Evolutionary conservation across 2,888 invertebrate species (phyloP), one percentile per base, ranked within the genome.

Genomic region (Eurois occulta): DNA sequence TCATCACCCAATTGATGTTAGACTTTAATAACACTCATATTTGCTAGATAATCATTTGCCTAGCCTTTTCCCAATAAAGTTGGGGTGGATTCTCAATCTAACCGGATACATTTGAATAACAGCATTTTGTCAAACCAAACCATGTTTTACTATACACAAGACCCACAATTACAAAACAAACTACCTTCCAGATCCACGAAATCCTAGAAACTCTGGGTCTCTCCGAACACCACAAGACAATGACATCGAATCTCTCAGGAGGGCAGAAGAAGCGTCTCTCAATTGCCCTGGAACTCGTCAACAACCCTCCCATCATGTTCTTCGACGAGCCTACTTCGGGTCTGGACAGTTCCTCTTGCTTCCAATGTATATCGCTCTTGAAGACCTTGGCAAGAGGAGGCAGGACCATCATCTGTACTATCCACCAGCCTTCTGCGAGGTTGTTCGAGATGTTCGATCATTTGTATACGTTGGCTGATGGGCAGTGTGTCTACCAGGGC

Each of bases 251-350:
- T 92, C 97, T 99, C 70, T 99, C 99, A 0, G 99, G 99, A 38
- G 99, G 99, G 2, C 99, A 99, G 94, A 98, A 99, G 95, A 99
- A 99, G 93, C 98, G 99, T 88, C 97, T 99, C 2, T 99, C 99
- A 0, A 99, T 99, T 82, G 99, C 99, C 32, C 95, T 99, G 86
- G 99, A 99, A 95, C 97, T 99, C 87, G 99, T 99, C 87, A 99
- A 99, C 96, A 99, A 99, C 95, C 99, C 99, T 18, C 99, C 99
- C 0, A 98, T 99, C 83, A 99, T 99, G 99, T 99, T 99, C 96
- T 99, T 99, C 93, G 99, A 99, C 93, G 99, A 99, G 94, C 99
- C 99, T 1, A 99, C 99, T 84, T 99, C 99, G 86, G 99, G 99
- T 7, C 95, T 99, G 92, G 99, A 99, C 97, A 99, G 99, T 88